Evolutionary conservation across 2,113 vertebrate genomes (phyloP).

Genomic region (Gymnorhina tibicen): DNA sequence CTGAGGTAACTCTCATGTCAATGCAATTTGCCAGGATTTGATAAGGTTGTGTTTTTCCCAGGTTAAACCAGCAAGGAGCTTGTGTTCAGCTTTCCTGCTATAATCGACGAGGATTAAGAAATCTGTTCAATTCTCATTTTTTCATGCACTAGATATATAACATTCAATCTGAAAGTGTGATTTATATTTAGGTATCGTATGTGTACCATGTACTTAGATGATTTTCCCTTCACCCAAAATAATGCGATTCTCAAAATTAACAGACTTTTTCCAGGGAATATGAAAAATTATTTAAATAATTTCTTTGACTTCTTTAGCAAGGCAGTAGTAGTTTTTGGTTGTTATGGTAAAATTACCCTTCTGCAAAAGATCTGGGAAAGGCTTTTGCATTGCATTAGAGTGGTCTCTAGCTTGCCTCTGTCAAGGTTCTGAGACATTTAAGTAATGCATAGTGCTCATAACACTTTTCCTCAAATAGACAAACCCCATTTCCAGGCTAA

Average conservation of each 20-base stretch:
- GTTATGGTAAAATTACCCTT: neutral
- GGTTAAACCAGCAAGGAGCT: neutral
- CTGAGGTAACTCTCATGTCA: neutral
- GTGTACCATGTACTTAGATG: neutral
- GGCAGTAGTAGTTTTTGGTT: neutral
- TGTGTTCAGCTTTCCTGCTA: neutral
- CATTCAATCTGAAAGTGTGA: neutral
- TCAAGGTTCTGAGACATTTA: neutral
- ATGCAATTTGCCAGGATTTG: neutral
- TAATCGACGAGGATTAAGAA: neutral
- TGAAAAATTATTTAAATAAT: neutral
- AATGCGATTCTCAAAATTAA: neutral
- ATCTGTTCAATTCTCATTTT: neutral
- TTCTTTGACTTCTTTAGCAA: neutral
- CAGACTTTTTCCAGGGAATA: neutral
- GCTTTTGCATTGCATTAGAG: neutral
- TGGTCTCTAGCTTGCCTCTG: neutral
- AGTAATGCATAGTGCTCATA: neutral
- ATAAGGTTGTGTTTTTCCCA: neutral
- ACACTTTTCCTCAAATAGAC: neutral
- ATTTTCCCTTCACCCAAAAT: neutral
- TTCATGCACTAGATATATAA: neutral
- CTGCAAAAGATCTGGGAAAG: neutral
- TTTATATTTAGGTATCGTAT: neutral
- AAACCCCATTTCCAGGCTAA: neutral